Conservation (phyloP, 1,140 invertebrate genomes). For the Penaeus indicus region DNA sequence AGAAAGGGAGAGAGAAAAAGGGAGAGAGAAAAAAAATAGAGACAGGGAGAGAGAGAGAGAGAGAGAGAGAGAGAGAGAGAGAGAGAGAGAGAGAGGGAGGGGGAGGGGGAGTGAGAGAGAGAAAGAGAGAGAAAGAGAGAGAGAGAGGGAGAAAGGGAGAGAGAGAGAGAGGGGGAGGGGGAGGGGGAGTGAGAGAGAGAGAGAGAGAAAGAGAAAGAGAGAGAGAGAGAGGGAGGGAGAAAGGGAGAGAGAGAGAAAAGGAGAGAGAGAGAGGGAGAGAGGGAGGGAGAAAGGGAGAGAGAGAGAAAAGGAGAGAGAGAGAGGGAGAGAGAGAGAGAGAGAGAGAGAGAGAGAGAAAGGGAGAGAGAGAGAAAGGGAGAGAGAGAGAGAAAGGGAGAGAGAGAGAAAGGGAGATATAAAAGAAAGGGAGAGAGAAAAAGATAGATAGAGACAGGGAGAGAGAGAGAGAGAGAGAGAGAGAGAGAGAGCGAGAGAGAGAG, state of each 20-base stretch:
- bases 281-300: background rate
- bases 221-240: too few species aligned
- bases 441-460: background rate
- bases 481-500: background rate
- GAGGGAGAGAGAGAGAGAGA: background rate
- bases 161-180: too few species aligned
- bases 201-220: too few species aligned
- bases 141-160: too few species aligned
- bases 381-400: background rate
- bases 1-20: background rate
- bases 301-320: background rate
- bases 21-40: background rate
- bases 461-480: background rate
- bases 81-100: too few species aligned
- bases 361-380: constrained; percentile 33
- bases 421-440: background rate
- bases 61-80: background rate
- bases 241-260: too few species aligned
- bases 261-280: too few species aligned
- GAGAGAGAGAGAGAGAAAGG: constrained; percentile 42
- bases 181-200: too few species aligned
- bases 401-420: background rate
- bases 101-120: too few species aligned
- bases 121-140: too few species aligned
- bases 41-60: background rate